Evolutionary conservation across 2,888 invertebrate genomes (phyloP), one percentile per base, ranked within the genome.

Genomic region (Dioctria rufipes): DNA sequence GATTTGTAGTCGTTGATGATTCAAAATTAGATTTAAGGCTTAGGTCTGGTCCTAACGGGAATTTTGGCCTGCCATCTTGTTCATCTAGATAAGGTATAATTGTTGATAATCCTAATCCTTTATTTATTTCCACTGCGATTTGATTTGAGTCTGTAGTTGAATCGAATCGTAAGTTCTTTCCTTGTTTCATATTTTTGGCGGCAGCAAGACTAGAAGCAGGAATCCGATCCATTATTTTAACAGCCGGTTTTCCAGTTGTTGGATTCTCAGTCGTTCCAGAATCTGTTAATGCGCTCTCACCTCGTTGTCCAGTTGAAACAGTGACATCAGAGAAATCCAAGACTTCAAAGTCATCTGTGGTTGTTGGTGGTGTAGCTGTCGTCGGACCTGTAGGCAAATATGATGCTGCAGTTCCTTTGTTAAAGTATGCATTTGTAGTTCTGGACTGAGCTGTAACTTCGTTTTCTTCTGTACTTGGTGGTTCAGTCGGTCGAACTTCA

Each of bases 401-500:
- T 2, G 87, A 86, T 13, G 87, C 86, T 25, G 87, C 87, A 0
- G 87, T 87, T 43, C 86, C 86, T 5, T 80, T 78, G 9, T 86
- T 81, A 5, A 85, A 82, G 3, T 84, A 60, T 49, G 87, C 86
- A 0, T 87, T 87, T 0, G 84, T 85, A 3, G 86, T 86, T 1
- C 85, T 84, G 0, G 84, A 83, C 54, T 83, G 84, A 9, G 85
- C 85, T 65, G 85, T 83, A n/a, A 84, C 87, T 3, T 89, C 86
- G 81, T 89, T 87, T 46, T 90, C 90, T n/a, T 89, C 87, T 66
- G 90, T 90, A 2, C 86, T 83, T 25, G 94, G 91, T 0, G 95
- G 95, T 84, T 94, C 95, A 0, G 95, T 95, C 0, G 96, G 96
- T 85, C 95, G 90, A 2, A 95, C 93, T 83, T 94, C 93, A 5